Conservation (phyloP, 2,888 invertebrate species). For the Zygogramma bicolorata region DNA sequence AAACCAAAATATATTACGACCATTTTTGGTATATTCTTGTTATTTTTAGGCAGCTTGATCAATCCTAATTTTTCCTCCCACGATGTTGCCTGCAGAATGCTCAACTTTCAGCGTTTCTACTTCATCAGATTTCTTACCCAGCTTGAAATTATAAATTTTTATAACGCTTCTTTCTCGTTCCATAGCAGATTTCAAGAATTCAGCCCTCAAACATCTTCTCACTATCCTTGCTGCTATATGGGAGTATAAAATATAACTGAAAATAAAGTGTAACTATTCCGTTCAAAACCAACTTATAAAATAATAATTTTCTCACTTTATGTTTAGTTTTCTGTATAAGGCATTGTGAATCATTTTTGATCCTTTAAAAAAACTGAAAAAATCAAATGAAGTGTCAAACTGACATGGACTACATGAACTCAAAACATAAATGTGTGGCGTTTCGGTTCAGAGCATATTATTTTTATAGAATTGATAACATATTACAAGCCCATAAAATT, state of each 20-base stretch:
- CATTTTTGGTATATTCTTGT: not conserved
- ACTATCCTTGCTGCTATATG: constrained; percentile 52
- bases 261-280: constrained; percentile 12
- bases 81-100: not conserved
- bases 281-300: not conserved
- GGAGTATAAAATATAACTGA: constrained; percentile 56
- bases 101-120: constrained; percentile 60
- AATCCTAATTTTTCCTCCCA: not conserved
- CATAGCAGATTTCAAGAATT: constrained; percentile 43
- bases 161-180: constrained; percentile 45
- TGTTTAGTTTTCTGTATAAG: constrained; percentile 29
- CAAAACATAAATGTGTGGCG: not conserved
- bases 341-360: constrained; percentile 29
- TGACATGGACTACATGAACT: not conserved
- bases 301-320: constrained; percentile 29
- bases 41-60: not conserved
- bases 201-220: constrained; percentile 52
- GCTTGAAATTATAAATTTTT: constrained; percentile 42
- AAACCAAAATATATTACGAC: too few species aligned
- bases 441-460: not conserved
- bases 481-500: too few species aligned
- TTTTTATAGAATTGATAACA: too few species aligned
- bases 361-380: not conserved
- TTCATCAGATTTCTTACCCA: constrained; percentile 38
- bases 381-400: not conserved